phyloP scores from a whole-genome alignment of 2,888 invertebrate genomes.

The Harpalus rufipes region DNA sequence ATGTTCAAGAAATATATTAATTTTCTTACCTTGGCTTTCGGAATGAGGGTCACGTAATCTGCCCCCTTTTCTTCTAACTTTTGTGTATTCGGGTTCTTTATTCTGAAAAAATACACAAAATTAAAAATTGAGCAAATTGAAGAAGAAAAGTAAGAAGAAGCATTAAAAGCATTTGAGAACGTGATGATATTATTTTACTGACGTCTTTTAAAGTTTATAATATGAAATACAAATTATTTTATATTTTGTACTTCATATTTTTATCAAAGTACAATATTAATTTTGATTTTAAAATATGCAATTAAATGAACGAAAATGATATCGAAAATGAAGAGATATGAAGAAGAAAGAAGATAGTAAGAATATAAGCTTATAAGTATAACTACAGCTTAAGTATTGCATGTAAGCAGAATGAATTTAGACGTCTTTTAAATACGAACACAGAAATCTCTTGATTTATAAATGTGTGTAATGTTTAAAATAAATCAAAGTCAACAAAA shows the following conservation, averaged over 20 bases:
- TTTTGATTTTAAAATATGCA: neutral
- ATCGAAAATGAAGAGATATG: neutral
- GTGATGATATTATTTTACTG: slow-evolving; percentile 27
- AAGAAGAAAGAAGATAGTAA: neutral
- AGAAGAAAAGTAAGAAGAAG: neutral
- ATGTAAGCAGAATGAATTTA: neutral
- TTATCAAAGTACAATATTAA: neutral
- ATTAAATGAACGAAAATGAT: neutral
- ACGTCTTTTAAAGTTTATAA: slow-evolving; percentile 12
- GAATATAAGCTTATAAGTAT: neutral
- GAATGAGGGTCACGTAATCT: slow-evolving; percentile 89
- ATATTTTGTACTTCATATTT: neutral
- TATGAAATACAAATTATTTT: slow-evolving; percentile 1
- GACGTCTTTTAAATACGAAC: neutral
- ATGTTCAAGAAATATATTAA: no score
- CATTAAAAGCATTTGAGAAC: slow-evolving; percentile 16
- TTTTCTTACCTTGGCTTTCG: slow-evolving; percentile 91
- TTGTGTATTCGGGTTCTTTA: slow-evolving; percentile 91
- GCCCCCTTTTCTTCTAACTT: slow-evolving; percentile 90
- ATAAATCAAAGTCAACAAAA: no score
- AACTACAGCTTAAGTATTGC: neutral
- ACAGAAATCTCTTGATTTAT: neutral
- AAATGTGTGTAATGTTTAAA: neutral
- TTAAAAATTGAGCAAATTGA: neutral
- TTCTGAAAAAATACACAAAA: slow-evolving; percentile 77